Percentiles rank a stretch among this genome's conserved stretches.
Conservation (phyloP, 2,888 invertebrate genomes). For the Malthinus flaveolus region DNA sequence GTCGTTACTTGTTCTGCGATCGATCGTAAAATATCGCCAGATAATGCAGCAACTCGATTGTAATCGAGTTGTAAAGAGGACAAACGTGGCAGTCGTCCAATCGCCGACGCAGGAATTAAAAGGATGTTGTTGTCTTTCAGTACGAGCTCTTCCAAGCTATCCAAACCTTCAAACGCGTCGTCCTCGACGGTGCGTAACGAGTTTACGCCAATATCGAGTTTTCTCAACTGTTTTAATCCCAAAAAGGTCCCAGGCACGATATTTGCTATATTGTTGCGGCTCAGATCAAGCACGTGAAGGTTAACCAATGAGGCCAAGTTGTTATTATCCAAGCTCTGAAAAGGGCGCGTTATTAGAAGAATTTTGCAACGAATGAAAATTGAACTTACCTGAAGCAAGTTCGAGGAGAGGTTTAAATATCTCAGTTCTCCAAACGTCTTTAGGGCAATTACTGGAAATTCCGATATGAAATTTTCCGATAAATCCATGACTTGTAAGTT, state of each 20-base stretch:
- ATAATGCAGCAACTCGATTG: constrained; percentile 84
- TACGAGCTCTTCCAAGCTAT: constrained; percentile 73
- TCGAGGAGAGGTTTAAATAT: constrained; percentile 80
- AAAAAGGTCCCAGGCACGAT: constrained; percentile 82
- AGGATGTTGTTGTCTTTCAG: constrained; percentile 88
- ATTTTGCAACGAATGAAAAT: too few species aligned
- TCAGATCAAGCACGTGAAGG: constrained; percentile 78
- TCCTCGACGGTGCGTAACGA: constrained; percentile 87
- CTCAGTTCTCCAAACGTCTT: constrained; percentile 70
- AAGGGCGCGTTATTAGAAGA: constrained; percentile 31
- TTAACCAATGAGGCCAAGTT: constrained; percentile 69
- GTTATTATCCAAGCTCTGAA: constrained; percentile 75
- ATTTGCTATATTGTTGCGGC: constrained; percentile 81
- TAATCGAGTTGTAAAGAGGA: constrained; percentile 78
- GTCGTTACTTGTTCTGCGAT: constrained; percentile 70
- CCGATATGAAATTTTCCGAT: constrained; percentile 82
- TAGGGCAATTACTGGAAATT: constrained; percentile 79
- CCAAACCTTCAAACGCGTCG: constrained; percentile 82
- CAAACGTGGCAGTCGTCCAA: constrained; percentile 76
- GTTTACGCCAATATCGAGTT: constrained; percentile 83
- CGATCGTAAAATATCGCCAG: constrained; percentile 74
- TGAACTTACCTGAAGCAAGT: constrained; percentile 75
- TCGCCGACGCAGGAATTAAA: constrained; percentile 79
- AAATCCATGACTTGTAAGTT: constrained; percentile 80
- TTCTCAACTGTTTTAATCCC: constrained; percentile 69